A percentile compares a stretch with the other conserved stretches of the same genome.
phyloP scores from a whole-genome alignment of 2,113 vertebrate genomes.

The Platysteira castanea region DNA sequence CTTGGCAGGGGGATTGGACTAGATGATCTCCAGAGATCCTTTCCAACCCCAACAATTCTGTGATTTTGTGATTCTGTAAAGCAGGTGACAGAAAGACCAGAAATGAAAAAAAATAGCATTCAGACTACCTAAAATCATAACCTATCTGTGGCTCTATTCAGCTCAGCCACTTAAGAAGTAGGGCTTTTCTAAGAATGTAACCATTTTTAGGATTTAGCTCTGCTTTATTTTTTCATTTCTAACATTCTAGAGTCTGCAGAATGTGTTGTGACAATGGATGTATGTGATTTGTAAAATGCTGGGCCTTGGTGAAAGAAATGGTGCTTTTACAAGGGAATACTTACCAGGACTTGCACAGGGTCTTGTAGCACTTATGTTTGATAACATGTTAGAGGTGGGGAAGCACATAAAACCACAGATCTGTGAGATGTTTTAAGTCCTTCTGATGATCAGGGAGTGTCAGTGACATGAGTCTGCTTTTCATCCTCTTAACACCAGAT shows the following conservation, averaged over 20 bases:
- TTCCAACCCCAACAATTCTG: neutral
- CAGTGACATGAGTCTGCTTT: slow-evolving; percentile 44
- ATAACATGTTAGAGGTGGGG: neutral
- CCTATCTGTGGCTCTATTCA: neutral
- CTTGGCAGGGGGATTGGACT: neutral
- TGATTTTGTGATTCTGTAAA: neutral
- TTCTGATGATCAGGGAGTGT: neutral
- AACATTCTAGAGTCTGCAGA: neutral
- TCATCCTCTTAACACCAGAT: slow-evolving; percentile 60
- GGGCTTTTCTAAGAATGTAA: neutral
- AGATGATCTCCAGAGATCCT: neutral
- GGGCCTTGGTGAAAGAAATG: neutral
- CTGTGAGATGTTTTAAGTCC: neutral
- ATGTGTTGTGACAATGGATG: neutral
- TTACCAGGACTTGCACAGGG: neutral
- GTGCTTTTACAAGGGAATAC: neutral
- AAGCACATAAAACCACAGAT: neutral
- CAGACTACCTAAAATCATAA: neutral
- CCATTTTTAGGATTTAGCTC: neutral
- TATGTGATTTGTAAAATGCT: neutral
- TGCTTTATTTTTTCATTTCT: neutral
- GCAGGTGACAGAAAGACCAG: neutral
- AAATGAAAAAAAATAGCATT: neutral
- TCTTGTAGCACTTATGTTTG: neutral
- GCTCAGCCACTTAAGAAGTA: neutral